Evolutionary conservation across 2,113 vertebrate species (phyloP).

Genomic region (Thamnaconus septentrionalis): DNA sequence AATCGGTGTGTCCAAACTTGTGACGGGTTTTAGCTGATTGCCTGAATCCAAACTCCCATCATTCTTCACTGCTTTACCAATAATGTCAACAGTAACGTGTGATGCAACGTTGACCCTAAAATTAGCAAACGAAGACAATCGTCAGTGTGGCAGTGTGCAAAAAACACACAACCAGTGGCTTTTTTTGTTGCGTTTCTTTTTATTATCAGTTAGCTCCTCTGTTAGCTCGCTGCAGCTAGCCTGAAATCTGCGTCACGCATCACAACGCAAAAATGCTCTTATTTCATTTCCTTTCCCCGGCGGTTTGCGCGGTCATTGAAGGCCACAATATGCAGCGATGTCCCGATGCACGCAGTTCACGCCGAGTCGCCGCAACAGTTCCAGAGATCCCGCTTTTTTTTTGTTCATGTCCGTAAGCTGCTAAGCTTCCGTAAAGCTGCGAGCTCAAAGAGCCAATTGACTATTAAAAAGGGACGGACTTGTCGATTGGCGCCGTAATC

Average conservation of each 20-base stretch:
- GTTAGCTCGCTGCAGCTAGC: neutral
- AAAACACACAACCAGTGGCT: too few species aligned
- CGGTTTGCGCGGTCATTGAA: neutral
- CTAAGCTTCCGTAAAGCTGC: conserved; percentile 29
- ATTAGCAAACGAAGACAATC: too few species aligned
- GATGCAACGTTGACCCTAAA: too few species aligned
- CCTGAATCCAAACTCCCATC: too few species aligned
- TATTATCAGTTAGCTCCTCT: neutral
- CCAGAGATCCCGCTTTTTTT: conserved; percentile 7
- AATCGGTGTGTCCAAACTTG: too few species aligned
- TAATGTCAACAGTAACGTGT: too few species aligned
- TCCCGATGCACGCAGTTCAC: neutral
- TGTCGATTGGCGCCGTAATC: conserved; percentile 36
- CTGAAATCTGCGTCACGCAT: too few species aligned
- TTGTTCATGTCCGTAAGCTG: conserved; percentile 14
- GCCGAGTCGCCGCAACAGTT: conserved; percentile 20
- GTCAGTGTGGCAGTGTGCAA: too few species aligned
- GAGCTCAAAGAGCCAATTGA: conserved; percentile 32
- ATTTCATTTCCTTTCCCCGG: too few species aligned
- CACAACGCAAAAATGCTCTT: too few species aligned
- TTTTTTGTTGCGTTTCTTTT: neutral
- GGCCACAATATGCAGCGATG: neutral
- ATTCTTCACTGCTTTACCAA: too few species aligned
- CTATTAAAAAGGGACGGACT: conserved; percentile 36
- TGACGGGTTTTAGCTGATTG: too few species aligned